Conservation (phyloP, 2,888 invertebrate species). For the Lochmaea capreae region DNA sequence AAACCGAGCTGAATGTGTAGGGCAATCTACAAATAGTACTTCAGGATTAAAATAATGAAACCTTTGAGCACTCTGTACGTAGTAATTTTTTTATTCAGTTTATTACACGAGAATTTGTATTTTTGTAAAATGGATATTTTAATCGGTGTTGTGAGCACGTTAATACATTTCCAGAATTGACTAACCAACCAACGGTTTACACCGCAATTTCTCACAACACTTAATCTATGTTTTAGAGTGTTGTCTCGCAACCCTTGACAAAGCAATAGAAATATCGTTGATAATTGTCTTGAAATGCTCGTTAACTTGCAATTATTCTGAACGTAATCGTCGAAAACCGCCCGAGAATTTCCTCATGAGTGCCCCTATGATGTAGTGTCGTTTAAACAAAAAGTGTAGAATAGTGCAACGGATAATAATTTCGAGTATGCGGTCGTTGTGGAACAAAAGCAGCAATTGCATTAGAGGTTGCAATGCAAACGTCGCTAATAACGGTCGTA, state of each 20-base stretch:
- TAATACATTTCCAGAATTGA: neutral
- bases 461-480: constrained; percentile 56
- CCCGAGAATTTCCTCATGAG: constrained; percentile 38
- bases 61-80: no score
- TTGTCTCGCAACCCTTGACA: constrained; percentile 29
- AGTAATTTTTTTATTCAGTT: no score
- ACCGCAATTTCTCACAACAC: constrained; percentile 5
- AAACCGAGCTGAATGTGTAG: no score
- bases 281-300: constrained; percentile 41
- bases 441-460: constrained; percentile 59
- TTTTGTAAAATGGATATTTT: neutral
- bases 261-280: constrained; percentile 36
- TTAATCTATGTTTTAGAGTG: constrained; percentile 24
- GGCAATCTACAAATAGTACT: no score
- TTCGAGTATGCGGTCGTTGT: constrained; percentile 55
- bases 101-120: no score
- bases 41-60: no score
- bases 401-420: constrained; percentile 54
- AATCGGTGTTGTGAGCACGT: neutral
- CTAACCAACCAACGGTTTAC: constrained; percentile 6
- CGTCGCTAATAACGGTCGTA: constrained; percentile 58
- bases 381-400: constrained; percentile 49
- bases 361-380: constrained; percentile 38
- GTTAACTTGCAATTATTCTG: constrained; percentile 46
- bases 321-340: constrained; percentile 41